Evolutionary conservation across 2,113 vertebrate species (phyloP), one percentile per base, ranked within the genome.

Genomic region (Sorex araneus): DNA sequence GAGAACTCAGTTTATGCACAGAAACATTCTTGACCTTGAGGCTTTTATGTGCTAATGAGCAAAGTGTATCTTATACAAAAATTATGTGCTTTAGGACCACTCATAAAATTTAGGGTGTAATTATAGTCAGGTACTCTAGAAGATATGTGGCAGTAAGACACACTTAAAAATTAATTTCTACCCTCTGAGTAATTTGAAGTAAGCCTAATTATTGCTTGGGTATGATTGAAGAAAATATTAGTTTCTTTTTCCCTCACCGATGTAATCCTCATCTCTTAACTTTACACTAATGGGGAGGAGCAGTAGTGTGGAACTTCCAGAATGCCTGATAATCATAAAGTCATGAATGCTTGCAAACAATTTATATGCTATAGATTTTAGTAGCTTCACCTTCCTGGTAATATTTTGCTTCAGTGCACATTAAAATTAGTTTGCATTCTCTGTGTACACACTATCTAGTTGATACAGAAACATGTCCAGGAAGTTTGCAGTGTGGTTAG

Each of bases 341-440:
- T 92, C 75, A 69, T 47, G 30, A 92, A 84, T 18, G 67, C 83
- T 74, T 92, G 83, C 92, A 86, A 86, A 93, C 91, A 92, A 84
- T 94, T 92, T 88, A 89, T 63, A 23, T 60, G 75, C 66, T 74
- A 34, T 76, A 50, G 63, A 92, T 93, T 95, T 93, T 90, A 90
- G 85, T 45, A 77, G 63, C 50, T 93, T 89, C 89, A 93, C 88
- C 47, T 92, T 89, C 88, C 40, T 27, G 64, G 85, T 84, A 93
- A 95, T 95, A 94, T 92, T 95, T 90, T 95, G 95, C 96, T 93
- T 94, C 94, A 92, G 76, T 94, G 94, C 75, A 90, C 84, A 45
- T 84, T 96, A 93, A 92, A 94, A 95, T 96, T 90, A 96, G 93
- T 95, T 95, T 95, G 90, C 54, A 57, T 96, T 94, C 76, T 88